A percentile compares a stretch with the other conserved stretches of the same genome.
These are phyloP conservation scores for Cheirogaleus medius DNA, from an alignment of 2,113 vertebrate species.

Conservation along the genomic window DNA sequence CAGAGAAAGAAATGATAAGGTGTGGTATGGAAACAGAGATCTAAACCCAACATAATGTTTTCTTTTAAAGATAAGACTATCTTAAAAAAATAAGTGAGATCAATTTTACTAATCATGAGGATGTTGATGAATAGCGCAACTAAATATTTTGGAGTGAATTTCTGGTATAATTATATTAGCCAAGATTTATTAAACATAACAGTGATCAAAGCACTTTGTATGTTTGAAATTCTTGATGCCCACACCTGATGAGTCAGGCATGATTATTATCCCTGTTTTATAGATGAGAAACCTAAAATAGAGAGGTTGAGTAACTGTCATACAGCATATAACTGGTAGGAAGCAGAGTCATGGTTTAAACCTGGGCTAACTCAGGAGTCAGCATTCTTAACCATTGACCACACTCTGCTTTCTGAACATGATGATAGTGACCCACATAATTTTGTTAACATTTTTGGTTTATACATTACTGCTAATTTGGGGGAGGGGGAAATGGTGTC, in stretches of 20 bases:
- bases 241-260: background rate
- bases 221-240: background rate
- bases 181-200: background rate
- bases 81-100: background rate
- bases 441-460: background rate
- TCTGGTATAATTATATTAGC: background rate
- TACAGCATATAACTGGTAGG: background rate
- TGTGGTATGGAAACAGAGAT: background rate
- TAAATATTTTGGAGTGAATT: constrained; percentile 38
- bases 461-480: background rate
- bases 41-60: background rate
- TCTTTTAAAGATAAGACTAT: background rate
- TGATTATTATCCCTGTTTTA: background rate
- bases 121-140: background rate
- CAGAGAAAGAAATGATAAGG: background rate
- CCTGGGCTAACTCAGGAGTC: background rate
- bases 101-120: background rate
- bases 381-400: background rate
- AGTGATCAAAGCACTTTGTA: background rate
- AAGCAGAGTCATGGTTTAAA: background rate
- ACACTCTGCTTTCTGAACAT: background rate
- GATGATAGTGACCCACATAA: background rate
- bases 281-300: background rate
- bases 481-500: background rate
- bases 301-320: background rate